Base-by-base conservation (phyloP, 2,888 invertebrate genomes). In the Acheta domesticus region DNA sequence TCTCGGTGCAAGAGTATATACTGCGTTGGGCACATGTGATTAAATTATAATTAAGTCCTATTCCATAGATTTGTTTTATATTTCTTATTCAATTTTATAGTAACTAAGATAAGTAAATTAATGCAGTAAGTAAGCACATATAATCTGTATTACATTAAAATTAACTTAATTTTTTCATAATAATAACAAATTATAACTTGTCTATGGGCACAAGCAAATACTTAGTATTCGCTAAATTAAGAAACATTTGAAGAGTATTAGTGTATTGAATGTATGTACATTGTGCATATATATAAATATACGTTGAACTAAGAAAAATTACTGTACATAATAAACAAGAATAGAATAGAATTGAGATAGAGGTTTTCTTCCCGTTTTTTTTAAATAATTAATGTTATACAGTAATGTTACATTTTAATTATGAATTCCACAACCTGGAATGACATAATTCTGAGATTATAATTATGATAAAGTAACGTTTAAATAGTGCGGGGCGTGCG, bases 231-330 rank as follows among this genome's bases (percentile, higher is more conserved):
- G 62, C 62, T n/a, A 19, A 62, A 19, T 62, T 62, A 62, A 62
- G 62, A 62, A 62, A 62, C n/a, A 62, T 62, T 62, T 62, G 62
- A 62, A 62, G 62, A 62, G 62, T 62, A 62, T 62, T 62, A 62
- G 62, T 62, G 14, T 62, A 62, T 14, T 19, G 62, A n/a, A 62
- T n/a, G 14, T 62, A 62, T 62, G n/a, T 62, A 62, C 62, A 62
- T 62, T 19, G 62, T 62, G 62, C 62, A 62, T 19, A 62, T 62
- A 62, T 62, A 62, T 62, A 62, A 19, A 62, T 36, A 36, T 36
- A 36, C 36, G 8, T 36, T 62, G 62, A n/a, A 19, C 62, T 62
- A 62, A n/a, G 62, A 19, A 62, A n/a, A 62, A 62, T n/a, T 62
- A 62, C 62, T 62, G 62, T 62, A 62, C 62, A 62, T 62, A 62